phyloP scores from a whole-genome alignment of 2,113 vertebrate species.

The Meleagris gallopavo region DNA sequence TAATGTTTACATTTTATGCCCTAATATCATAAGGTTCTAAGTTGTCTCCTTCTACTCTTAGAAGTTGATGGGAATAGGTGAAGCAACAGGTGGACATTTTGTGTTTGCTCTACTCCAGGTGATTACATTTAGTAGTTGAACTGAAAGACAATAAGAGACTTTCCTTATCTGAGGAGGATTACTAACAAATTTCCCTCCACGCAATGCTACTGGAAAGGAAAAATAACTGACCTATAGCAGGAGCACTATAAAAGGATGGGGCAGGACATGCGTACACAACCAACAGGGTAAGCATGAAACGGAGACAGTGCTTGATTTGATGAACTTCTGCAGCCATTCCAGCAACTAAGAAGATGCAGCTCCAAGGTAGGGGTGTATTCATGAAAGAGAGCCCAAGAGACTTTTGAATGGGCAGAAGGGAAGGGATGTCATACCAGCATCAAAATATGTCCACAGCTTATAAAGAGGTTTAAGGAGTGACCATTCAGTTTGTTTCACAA shows the following conservation, averaged over 20 bases:
- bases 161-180: neutral
- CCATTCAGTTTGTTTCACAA: neutral
- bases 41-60: neutral
- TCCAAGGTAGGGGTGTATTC: neutral
- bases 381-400: neutral
- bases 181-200: neutral
- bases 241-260: neutral
- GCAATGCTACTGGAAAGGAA: neutral
- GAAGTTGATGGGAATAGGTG: neutral
- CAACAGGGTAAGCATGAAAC: neutral
- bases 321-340: neutral
- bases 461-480: neutral
- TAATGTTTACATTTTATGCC: neutral
- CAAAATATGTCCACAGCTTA: neutral
- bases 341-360: neutral
- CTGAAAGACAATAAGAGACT: neutral
- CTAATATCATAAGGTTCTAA: neutral
- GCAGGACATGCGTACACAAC: neutral
- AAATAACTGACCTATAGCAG: neutral
- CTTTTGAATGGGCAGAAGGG: neutral
- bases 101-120: rapidly evolving
- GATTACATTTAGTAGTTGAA: neutral
- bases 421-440: neutral
- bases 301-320: neutral
- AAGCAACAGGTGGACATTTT: neutral